A percentile compares a stretch with the other conserved stretches of the same genome.
Conservation (phyloP, 2,113 vertebrate species). For the Heterotis niloticus region DNA sequence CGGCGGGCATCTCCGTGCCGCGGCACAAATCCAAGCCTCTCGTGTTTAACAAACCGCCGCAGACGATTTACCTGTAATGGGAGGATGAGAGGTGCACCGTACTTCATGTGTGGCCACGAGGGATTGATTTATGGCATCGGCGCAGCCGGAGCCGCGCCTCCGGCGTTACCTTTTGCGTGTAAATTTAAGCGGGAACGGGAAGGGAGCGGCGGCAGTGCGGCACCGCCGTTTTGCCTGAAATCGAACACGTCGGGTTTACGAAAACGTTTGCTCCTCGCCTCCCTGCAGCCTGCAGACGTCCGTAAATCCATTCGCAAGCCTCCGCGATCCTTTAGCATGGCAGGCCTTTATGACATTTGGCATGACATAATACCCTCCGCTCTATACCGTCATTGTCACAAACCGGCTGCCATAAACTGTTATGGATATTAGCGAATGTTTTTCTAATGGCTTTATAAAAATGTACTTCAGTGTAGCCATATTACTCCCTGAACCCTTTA, state of each 20-base stretch:
- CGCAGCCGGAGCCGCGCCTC: neutral
- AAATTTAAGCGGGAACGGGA: neutral
- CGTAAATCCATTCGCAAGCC: neutral
- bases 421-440: neutral
- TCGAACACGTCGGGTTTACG: no score
- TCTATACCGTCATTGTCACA: no score
- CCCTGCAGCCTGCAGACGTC: no score
- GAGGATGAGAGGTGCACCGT: neutral
- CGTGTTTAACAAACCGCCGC: neutral
- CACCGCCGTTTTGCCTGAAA: no score
- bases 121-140: neutral
- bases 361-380: no score
- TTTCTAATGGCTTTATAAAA: constrained; percentile 5
- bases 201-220: no score
- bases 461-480: constrained; percentile 29
- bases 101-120: neutral
- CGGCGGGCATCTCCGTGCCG: neutral
- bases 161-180: neutral
- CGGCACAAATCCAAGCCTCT: neutral
- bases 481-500: constrained; percentile 48
- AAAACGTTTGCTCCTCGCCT: no score
- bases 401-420: no score
- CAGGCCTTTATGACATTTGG: neutral
- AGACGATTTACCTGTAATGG: neutral
- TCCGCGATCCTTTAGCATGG: neutral